These are phyloP conservation scores for Ellobium chinense DNA, from an alignment of 2,888 invertebrate genomes.

Conservation along the genomic window DNA sequence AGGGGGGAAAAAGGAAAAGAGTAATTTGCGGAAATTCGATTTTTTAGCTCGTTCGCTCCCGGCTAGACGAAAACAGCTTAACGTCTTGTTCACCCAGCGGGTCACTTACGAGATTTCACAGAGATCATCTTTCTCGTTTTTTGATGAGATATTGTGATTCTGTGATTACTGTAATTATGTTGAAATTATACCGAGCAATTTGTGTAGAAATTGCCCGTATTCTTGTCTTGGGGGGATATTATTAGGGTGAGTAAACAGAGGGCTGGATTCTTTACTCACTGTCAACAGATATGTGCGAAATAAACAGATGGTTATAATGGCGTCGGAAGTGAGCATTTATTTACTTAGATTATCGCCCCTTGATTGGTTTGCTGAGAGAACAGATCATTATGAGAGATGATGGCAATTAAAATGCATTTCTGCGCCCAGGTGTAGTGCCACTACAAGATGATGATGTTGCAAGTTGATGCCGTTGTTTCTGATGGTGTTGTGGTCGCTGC, in stretches of 20 bases:
- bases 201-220: constrained; percentile 1
- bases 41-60: background rate
- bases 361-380: too few species aligned
- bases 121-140: background rate
- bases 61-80: background rate
- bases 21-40: background rate
- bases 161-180: constrained; percentile 28
- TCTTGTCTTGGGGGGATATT: background rate
- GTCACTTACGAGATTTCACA: too few species aligned
- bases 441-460: too few species aligned
- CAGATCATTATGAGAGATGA: too few species aligned
- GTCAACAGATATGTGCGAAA: constrained; percentile 13
- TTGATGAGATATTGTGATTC: background rate
- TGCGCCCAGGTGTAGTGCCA: too few species aligned
- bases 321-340: too few species aligned
- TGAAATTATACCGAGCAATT: constrained; percentile 33
- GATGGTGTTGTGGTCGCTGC: too few species aligned
- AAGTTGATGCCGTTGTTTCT: too few species aligned
- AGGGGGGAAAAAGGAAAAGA: too few species aligned
- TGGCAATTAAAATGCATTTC: too few species aligned
- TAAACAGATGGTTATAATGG: constrained; percentile 11
- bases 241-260: constrained; percentile 25
- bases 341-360: too few species aligned
- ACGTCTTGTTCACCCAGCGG: background rate
- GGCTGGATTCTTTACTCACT: too few species aligned